Base-by-base conservation (phyloP, 1,140 invertebrate species). In the Medauroidea extradentata region DNA sequence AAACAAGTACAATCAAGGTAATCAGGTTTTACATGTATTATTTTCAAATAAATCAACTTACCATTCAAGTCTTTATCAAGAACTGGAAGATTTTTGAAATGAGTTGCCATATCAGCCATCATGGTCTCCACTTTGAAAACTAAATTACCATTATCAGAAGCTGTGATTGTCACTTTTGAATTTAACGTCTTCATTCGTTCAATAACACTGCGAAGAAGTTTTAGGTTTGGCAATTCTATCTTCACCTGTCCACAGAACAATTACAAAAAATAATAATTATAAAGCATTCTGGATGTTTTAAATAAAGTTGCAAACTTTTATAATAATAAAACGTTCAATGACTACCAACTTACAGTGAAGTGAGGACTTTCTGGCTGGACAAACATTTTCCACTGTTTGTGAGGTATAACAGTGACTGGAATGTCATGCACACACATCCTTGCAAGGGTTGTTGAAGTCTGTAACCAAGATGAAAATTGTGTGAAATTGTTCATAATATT, bases 171-270 rank as follows among this genome's bases (percentile, higher is more conserved):
- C 21, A 94, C 71, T 60, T 79, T 79, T 0, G 84, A 78, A 38
- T 83, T 85, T 70, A 93, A 82, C 52, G 84, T 87, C 69, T 87
- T 90, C 81, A 94, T 86, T 64, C 86, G 81, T 44, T 94, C 92
- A 14, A 93, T 83, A 2, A 91, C 83, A 65, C 82, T 87, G 57
- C 85, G 81, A 9, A 94, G 67, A 34, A 87, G 74, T 67, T 88
- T 91, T 19, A 93, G 72, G 29, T 83, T 75, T 11, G 91, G 90
- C 75, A 93, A 75, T 57, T 87, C 81, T 60, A 93, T 83, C 29
- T 87, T 86, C 53, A 93, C 84, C 85, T 91, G 64, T 29, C 50
- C 48, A n/a, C n/a, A n/a, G n/a, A n/a, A n/a, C n/a, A n/a, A n/a
- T n/a, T n/a, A n/a, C n/a, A n/a, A n/a, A n/a, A n/a, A n/a, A n/a